These are phyloP conservation scores for Pammene aurita DNA, from an alignment of 2,888 invertebrate species.

Conservation along the genomic window DNA sequence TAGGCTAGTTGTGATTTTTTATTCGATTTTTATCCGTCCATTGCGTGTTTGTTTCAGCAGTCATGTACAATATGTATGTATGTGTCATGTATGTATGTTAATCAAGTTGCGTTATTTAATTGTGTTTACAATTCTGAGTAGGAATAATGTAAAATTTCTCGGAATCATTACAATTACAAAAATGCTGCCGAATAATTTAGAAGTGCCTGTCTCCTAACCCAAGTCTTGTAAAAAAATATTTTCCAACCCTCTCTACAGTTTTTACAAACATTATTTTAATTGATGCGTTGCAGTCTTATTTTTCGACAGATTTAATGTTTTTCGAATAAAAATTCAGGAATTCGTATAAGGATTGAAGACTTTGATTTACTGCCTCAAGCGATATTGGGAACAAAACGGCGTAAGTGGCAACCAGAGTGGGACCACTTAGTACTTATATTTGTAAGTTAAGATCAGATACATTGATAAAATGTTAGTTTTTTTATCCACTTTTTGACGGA, in stretches of 20 bases:
- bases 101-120: no score
- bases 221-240: no score
- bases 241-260: slow-evolving; percentile 33
- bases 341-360: slow-evolving; percentile 51
- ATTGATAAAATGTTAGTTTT: slow-evolving; percentile 31
- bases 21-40: no score
- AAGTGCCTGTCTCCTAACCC: no score
- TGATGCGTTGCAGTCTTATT: slow-evolving; percentile 72
- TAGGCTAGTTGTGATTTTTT: no score
- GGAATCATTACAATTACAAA: no score
- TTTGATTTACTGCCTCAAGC: slow-evolving; percentile 68
- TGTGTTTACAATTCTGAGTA: no score
- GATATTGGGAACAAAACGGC: slow-evolving; percentile 43
- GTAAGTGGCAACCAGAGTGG: not conserved
- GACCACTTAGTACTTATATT: not conserved
- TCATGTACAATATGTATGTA: no score
- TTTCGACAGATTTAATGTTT: slow-evolving; percentile 71
- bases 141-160: no score
- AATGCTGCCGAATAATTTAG: no score
- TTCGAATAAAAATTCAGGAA: slow-evolving; percentile 63
- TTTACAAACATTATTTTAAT: slow-evolving; percentile 68
- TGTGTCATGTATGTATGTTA: no score
- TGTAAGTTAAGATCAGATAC: slow-evolving; percentile 29
- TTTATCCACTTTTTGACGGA: slow-evolving; percentile 28
- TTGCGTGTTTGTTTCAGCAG: no score